Conservation (phyloP, 1,140 invertebrate species). For the Heliconius congener region DNA sequence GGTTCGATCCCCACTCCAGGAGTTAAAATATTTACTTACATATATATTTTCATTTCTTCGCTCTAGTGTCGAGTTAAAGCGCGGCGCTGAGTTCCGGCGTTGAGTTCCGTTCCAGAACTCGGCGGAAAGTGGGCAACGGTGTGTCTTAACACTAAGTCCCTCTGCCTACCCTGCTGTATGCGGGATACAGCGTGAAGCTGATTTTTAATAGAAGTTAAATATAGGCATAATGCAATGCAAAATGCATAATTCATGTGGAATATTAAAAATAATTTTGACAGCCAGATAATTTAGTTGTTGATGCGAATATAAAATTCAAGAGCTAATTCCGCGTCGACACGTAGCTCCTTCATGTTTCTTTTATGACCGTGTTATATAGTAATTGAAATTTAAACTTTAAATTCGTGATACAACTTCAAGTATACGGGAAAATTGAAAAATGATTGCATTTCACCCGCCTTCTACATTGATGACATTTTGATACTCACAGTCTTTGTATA, state of each 20-base stretch:
- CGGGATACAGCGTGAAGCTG: too few relatives aligned
- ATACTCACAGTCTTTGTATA: not conserved
- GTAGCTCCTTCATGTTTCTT: constrained; percentile 21
- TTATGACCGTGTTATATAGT: constrained; percentile 19
- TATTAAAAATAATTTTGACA: not conserved
- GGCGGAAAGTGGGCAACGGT: too few relatives aligned
- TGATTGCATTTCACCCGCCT: constrained; percentile 22
- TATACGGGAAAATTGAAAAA: constrained; percentile 28
- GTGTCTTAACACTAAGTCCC: too few relatives aligned
- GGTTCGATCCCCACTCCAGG: too few relatives aligned
- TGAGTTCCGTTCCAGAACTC: too few relatives aligned
- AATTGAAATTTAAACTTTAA: constrained; percentile 31
- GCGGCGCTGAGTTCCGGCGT: too few relatives aligned
- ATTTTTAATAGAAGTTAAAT: too few relatives aligned
- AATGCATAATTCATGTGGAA: not conserved
- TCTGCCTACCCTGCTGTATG: too few relatives aligned
- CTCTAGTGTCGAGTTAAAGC: too few relatives aligned
- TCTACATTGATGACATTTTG: constrained; percentile 10
- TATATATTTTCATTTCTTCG: too few relatives aligned
- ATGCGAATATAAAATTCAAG: constrained; percentile 18
- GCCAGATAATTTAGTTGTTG: not conserved
- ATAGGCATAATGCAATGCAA: too few relatives aligned
- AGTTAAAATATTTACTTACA: too few relatives aligned
- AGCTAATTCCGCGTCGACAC: constrained; percentile 16
- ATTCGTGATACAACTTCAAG: constrained; percentile 12